Evolutionary conservation across 2,113 vertebrate species (phyloP), one percentile per base, ranked within the genome.

Genomic region (Todiramphus chloris): DNA sequence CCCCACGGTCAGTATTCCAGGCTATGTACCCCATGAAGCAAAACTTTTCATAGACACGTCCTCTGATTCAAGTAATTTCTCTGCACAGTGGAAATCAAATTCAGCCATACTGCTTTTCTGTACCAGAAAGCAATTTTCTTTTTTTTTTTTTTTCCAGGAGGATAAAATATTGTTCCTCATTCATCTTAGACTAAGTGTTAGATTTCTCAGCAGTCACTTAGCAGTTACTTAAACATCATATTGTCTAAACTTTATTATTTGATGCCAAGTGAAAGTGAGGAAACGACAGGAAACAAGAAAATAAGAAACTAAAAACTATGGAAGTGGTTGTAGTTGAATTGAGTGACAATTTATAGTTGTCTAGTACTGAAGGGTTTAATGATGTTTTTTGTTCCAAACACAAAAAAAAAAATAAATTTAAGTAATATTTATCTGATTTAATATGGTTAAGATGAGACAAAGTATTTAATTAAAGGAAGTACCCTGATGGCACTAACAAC

Each of bases 381-480:
- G 46, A 87, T 44, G 83, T 6, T 51, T 92, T 81, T 85, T 96
- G n/a, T 89, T 90, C 87, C 64, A 79, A 95, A 97, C 81, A 62
- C 48, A 70, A 64, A 70, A 64, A n/a, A 87, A 87, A 64, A 70
- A 64, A n/a, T 85, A 87, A 83, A 89, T 58, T 95, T 95, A 82
- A 97, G 97, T 89, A 91, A 85, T 74, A 79, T 86, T 92, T 95
- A 76, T 89, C 87, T 96, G 87, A 94, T 94, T 94, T 95, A 89
- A 78, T 84, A 82, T 80, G 13, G 80, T 91, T 96, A 95, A 96
- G 50, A 37, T 64, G 43, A 96, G 83, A 94, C 63, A 67, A 3
- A 93, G 9, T 90, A 89, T 93, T 94, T 98, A 63, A 96, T 87
- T 90, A 90, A 94, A 97, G 85, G 43, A 79, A 55, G 69, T 95